Conservation (phyloP, 53 echinoderm and acorn worm species). For the Astropecten irregularis region DNA sequence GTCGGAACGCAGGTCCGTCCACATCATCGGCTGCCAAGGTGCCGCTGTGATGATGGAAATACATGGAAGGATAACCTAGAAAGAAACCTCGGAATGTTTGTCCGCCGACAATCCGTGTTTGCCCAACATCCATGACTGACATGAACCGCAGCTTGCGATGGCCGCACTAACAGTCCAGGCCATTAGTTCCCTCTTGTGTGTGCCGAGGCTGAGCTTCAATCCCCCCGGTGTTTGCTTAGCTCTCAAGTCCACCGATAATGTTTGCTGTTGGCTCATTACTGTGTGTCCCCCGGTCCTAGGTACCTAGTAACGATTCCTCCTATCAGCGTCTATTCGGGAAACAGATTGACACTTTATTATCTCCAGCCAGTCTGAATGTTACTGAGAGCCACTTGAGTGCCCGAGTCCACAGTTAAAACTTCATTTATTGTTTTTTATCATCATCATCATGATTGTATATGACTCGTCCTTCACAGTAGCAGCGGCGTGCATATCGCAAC, state of each 20-base stretch:
- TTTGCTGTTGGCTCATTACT: too few relatives aligned
- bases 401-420: neutral
- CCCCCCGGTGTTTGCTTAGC: neutral
- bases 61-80: neutral
- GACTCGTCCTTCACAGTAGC: too few relatives aligned
- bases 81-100: slow-evolving; percentile 14
- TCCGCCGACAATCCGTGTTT: neutral
- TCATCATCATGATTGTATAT: too few relatives aligned
- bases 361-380: neutral
- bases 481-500: too few relatives aligned
- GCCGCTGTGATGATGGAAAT: neutral
- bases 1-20: neutral
- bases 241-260: neutral
- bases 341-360: neutral
- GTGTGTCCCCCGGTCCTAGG: neutral
- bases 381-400: neutral
- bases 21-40: neutral
- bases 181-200: slow-evolving; percentile 5
- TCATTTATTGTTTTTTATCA: too few relatives aligned
- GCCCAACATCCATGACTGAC: neutral
- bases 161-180: neutral
- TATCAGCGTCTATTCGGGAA: too few relatives aligned
- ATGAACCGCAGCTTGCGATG: neutral
- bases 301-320: too few relatives aligned
- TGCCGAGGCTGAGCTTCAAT: neutral